These are phyloP conservation scores for Eretmochelys imbricata DNA, from an alignment of 2,113 vertebrate species.

Conservation along the genomic window DNA sequence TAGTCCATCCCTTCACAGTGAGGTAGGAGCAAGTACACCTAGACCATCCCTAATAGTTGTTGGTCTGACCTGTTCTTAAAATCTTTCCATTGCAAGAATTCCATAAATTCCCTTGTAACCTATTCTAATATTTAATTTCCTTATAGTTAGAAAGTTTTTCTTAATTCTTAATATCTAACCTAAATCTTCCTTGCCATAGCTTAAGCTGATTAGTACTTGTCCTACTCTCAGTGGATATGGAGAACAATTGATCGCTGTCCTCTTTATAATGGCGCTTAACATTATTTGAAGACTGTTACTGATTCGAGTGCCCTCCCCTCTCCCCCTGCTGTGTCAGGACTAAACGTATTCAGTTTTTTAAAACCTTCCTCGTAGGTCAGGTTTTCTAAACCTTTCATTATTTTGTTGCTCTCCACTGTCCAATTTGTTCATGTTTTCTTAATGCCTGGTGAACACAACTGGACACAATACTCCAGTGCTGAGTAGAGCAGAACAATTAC, in stretches of 20 bases:
- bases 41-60: neutral
- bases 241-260: neutral
- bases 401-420: too few relatives aligned
- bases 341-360: too few relatives aligned
- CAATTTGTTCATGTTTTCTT: too few relatives aligned
- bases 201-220: neutral
- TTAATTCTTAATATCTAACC: neutral
- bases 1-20: too few relatives aligned
- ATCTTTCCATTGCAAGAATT: neutral
- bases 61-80: neutral
- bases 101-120: neutral
- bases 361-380: too few relatives aligned
- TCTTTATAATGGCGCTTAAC: neutral
- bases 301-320: too few relatives aligned
- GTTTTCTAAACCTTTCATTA: too few relatives aligned
- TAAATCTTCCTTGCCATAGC: neutral
- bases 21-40: neutral
- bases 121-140: neutral
- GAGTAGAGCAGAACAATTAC: too few relatives aligned
- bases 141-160: neutral
- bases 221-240: neutral
- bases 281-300: neutral
- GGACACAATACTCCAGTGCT: too few relatives aligned
- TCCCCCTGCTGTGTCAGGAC: too few relatives aligned
- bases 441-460: too few relatives aligned